phyloP scores from a whole-genome alignment of 2,888 invertebrate genomes.

The Athrips mouffetella region DNA sequence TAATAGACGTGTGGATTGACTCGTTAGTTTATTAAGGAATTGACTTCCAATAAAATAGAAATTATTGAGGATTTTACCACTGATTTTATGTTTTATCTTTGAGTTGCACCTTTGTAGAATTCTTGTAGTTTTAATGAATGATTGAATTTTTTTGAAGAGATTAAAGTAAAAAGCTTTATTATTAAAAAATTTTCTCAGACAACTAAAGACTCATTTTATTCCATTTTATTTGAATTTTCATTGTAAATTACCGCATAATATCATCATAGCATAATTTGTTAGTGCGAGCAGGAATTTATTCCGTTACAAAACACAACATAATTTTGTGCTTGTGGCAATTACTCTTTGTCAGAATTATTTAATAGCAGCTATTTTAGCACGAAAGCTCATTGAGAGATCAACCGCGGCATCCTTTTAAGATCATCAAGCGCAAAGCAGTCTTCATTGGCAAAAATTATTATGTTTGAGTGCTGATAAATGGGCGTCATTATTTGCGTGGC shows the following conservation, averaged over 20 bases:
- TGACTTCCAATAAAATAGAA: neutral
- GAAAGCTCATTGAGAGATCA: conserved; percentile 19
- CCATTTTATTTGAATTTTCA: too few species aligned
- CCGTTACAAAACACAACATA: neutral
- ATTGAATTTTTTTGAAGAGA: too few species aligned
- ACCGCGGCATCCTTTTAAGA: conserved; percentile 16
- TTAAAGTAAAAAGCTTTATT: too few species aligned
- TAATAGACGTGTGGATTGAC: conserved; percentile 47
- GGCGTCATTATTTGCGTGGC: conserved; percentile 18
- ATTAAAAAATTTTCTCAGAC: too few species aligned
- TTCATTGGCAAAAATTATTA: conserved; percentile 15
- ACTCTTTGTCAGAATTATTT: conserved; percentile 2
- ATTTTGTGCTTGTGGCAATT: neutral
- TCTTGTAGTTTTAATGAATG: too few species aligned
- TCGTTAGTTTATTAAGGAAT: neutral
- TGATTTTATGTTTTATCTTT: too few species aligned
- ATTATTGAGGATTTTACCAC: neutral
- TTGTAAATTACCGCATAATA: too few species aligned
- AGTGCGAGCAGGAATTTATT: too few species aligned
- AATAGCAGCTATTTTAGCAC: conserved; percentile 8
- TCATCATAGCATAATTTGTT: too few species aligned
- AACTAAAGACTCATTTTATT: too few species aligned
- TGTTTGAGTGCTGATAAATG: conserved; percentile 14
- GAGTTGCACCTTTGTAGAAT: too few species aligned
- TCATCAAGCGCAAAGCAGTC: neutral